phyloP scores from a whole-genome alignment of 2,888 invertebrate species.

The Tipula unca region DNA sequence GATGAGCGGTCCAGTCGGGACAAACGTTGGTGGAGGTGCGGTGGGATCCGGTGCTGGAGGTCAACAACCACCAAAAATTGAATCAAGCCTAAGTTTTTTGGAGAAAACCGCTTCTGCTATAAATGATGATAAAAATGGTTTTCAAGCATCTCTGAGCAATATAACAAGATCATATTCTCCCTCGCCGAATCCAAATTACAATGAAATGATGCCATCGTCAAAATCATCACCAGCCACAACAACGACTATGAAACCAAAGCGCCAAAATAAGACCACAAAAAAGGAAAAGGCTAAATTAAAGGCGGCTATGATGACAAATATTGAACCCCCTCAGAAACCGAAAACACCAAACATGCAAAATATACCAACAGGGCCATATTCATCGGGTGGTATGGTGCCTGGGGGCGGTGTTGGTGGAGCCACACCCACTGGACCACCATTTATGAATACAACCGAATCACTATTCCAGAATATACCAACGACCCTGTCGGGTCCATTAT shows the following conservation, averaged over 20 bases:
- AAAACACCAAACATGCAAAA: slow-evolving; percentile 28
- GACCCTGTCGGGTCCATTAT: not conserved
- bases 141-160: slow-evolving; percentile 23
- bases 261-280: slow-evolving; percentile 1
- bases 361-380: slow-evolving; percentile 29
- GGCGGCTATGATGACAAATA: not conserved
- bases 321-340: not conserved
- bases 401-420: not conserved
- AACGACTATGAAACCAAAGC: slow-evolving; percentile 18
- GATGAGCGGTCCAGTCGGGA: not conserved
- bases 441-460: not conserved
- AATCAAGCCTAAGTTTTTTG: slow-evolving; percentile 22
- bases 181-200: not conserved
- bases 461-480: slow-evolving; percentile 14
- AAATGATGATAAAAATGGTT: slow-evolving; percentile 23
- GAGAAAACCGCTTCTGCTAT: slow-evolving; percentile 23
- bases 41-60: not conserved
- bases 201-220: not conserved
- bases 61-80: slow-evolving; percentile 15
- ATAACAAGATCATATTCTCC: slow-evolving; percentile 21
- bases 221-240: not conserved
- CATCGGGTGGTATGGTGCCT: slow-evolving; percentile 24
- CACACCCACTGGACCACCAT: not conserved
- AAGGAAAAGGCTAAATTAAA: slow-evolving; percentile 15
- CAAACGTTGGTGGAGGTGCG: not conserved